Conservation (phyloP, 2,888 invertebrate species). For the Rhagonycha fulva region DNA sequence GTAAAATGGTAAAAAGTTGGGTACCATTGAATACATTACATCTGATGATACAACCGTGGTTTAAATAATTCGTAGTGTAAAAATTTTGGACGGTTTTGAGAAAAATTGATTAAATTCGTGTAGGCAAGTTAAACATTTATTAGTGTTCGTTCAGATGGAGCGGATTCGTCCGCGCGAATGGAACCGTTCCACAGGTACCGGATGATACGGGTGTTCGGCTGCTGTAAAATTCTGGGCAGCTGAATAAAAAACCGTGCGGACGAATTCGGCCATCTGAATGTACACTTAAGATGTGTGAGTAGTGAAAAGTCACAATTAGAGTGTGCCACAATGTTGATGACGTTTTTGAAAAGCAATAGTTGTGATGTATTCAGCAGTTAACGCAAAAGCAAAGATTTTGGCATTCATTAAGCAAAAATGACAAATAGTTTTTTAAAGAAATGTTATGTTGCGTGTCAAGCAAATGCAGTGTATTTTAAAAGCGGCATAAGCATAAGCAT, state of each 20-base stretch:
- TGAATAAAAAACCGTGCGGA: no score
- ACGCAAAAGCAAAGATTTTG: slow-evolving; percentile 19
- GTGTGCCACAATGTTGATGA: neutral
- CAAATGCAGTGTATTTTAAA: slow-evolving; percentile 36
- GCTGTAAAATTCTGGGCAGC: no score
- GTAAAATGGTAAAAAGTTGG: slow-evolving; percentile 11
- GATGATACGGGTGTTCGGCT: no score
- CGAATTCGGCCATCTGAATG: no score
- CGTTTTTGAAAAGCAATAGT: neutral
- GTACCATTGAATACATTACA: slow-evolving; percentile 23
- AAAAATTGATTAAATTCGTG: neutral
- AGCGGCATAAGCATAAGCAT: slow-evolving; percentile 41
- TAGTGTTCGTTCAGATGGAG: no score
- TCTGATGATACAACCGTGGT: neutral
- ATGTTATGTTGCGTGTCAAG: slow-evolving; percentile 34
- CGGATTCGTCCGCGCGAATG: no score
- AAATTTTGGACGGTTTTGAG: neutral
- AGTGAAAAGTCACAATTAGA: neutral
- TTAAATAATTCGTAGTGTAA: neutral
- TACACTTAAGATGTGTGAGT: neutral
- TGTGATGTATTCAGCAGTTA: slow-evolving; percentile 17
- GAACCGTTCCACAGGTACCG: no score
- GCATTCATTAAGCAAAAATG: slow-evolving; percentile 27
- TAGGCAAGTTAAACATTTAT: neutral
- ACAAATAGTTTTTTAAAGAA: slow-evolving; percentile 9